These are phyloP conservation scores for Parelbella ahira DNA, from an alignment of 2,888 invertebrate genomes.

Conservation along the genomic window DNA sequence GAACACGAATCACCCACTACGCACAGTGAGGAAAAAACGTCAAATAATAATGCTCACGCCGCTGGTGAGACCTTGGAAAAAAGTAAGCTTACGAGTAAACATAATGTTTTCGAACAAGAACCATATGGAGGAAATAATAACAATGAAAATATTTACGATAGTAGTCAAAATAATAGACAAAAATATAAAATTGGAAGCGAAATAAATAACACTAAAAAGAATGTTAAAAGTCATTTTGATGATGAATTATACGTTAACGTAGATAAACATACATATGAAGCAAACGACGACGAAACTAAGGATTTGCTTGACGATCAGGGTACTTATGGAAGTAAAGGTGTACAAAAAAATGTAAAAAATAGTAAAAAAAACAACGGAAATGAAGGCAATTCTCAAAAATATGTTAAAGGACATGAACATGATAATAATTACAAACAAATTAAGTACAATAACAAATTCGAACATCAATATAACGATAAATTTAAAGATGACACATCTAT, in stretches of 20 bases:
- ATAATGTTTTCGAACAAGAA: too few species aligned
- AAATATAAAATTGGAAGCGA: not conserved
- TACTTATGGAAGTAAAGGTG: too few species aligned
- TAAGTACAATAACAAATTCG: not conserved
- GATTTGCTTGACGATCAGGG: too few species aligned
- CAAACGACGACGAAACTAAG: not conserved
- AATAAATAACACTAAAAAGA: not conserved
- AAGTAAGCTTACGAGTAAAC: too few species aligned
- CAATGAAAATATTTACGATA: too few species aligned
- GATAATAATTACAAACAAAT: not conserved
- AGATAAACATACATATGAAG: not conserved
- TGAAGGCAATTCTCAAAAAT: too few species aligned
- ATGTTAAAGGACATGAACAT: too few species aligned
- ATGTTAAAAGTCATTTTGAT: not conserved
- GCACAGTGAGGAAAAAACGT: not conserved
- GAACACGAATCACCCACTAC: not conserved
- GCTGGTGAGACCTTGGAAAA: too few species aligned
- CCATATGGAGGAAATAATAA: too few species aligned
- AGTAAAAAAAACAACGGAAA: too few species aligned
- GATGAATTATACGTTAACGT: not conserved
- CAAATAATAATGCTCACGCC: not conserved
- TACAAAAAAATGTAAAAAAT: slow-evolving; percentile 1
- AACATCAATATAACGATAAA: too few species aligned
- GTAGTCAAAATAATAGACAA: not conserved
- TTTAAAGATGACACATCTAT: too few species aligned